These are phyloP conservation scores for Schizaphis graminum DNA, from an alignment of 2,888 invertebrate genomes.

Conservation along the genomic window DNA sequence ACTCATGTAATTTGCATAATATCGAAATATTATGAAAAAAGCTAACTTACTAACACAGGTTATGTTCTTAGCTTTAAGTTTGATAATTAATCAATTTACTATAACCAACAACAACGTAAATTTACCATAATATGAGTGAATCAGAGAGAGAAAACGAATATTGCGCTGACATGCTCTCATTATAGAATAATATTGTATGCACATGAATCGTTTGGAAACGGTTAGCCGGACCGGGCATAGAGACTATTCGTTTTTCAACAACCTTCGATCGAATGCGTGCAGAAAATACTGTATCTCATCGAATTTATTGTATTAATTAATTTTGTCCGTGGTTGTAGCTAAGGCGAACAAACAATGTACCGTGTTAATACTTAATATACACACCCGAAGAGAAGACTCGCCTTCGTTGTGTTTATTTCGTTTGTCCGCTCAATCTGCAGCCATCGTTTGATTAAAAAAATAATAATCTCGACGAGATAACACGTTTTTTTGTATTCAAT, in stretches of 20 bases:
- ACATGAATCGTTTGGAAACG: not conserved
- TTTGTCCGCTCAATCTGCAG: conserved; percentile 11
- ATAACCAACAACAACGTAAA: not conserved
- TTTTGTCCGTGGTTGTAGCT: not conserved
- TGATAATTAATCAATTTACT: not conserved
- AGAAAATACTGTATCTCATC: not conserved
- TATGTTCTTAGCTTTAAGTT: not conserved
- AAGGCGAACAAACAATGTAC: not conserved
- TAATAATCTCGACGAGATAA: not conserved
- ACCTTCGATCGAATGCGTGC: not conserved
- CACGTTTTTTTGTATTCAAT: not conserved
- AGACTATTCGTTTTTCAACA: not conserved
- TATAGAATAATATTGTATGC: not conserved
- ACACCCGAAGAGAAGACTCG: not conserved
- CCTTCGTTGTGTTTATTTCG: not conserved
- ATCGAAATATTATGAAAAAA: not conserved
- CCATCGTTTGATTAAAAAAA: not conserved
- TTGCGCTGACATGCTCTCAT: not conserved
- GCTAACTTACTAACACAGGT: not conserved
- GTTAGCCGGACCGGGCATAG: not conserved
- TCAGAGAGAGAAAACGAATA: not conserved
- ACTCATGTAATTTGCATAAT: not conserved
- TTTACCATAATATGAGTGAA: not conserved
- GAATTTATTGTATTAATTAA: not conserved
- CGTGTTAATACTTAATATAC: not conserved